Base-by-base conservation (phyloP, 1,140 invertebrate species). In the Euschistus heros region DNA sequence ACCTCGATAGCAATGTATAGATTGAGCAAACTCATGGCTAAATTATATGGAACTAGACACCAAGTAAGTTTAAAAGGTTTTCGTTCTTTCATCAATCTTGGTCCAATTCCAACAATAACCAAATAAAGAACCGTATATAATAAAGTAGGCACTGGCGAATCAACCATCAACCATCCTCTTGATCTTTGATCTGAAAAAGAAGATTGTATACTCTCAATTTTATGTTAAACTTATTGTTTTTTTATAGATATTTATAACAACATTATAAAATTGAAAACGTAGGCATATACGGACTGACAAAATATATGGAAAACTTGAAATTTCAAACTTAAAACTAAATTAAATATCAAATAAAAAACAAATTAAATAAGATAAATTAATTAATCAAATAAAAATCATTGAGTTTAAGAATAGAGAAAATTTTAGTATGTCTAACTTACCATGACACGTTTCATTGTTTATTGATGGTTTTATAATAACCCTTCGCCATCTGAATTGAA, bases 121-220 rank as follows among this genome's bases (percentile, higher is more conserved):
- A 94, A 78, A 74, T 97, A 97, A 18, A 87, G 66, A 24, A 84
- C 67, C 3, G 88, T 87, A 71, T 91, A 85, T 6, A 85, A 73
- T 10, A 90, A 71, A 0, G 88, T 92, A 17, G 91, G 89, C 63
- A 81, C 74, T 27, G 89, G 89, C 0, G 91, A 69, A 64, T 89
- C 85, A 64, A 96, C 92, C 68, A 95, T 74, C 0, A 86, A 82
- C 93, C 92, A 92, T 77, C 87, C 86, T 80, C 84, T 84, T 52
- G 92, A 92, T 74, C 92, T 81, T 68, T 81, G 78, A 75, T 92
- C 89, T 88, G 75, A 18, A 79, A 82, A 68, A 68, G 62, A 66
- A 67, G 63, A 52, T 65, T 22, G 2, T 10, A n/a, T n/a, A n/a
- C n/a, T n/a, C n/a, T n/a, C n/a, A n/a, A n/a, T 46, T 46, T 46